Evolutionary conservation across 2,888 invertebrate species (phyloP), one percentile per base, ranked within the genome.

Genomic region (Diaprepes abbreviatus): DNA sequence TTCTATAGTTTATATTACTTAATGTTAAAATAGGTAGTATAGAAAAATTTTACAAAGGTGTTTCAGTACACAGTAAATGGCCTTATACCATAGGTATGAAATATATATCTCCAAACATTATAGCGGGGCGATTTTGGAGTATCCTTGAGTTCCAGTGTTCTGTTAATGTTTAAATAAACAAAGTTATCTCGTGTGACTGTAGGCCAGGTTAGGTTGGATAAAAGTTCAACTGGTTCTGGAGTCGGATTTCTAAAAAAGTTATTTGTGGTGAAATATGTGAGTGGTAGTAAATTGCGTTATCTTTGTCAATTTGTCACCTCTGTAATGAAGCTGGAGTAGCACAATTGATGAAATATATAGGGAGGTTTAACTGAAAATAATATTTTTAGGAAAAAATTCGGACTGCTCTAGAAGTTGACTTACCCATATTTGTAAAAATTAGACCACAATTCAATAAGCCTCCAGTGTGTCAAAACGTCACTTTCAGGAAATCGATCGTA

Each of bases 221-320:
- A 24, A 21, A 74, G 28, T 38, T 65, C 66, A 6, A 52, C 60
- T 24, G 58, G 59, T 54, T 64, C 68, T 4, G 72, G 72, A 62
- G 74, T 74, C 1, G 74, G 74, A 45, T 70, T 72, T 17, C 64
- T 72, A 50, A 17, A 71, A 69, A 38, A 43, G n/a, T n/a, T n/a
- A n/a, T n/a, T n/a, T n/a, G n/a, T n/a, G n/a, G n/a, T n/a, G n/a
- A n/a, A n/a, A n/a, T n/a, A n/a, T n/a, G n/a, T n/a, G n/a, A n/a
- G n/a, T n/a, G n/a, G n/a, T n/a, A n/a, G n/a, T n/a, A n/a, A n/a
- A n/a, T n/a, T n/a, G n/a, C n/a, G n/a, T n/a, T n/a, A n/a, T n/a
- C n/a, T n/a, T n/a, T n/a, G n/a, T n/a, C n/a, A n/a, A n/a, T n/a
- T n/a, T n/a, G n/a, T n/a, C n/a, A n/a, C n/a, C n/a, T n/a, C n/a